A percentile compares a stretch with the other conserved stretches of the same genome.
Evolutionary conservation across 2,888 invertebrate genomes (phyloP).

Genomic region (Smittia aterrima): DNA sequence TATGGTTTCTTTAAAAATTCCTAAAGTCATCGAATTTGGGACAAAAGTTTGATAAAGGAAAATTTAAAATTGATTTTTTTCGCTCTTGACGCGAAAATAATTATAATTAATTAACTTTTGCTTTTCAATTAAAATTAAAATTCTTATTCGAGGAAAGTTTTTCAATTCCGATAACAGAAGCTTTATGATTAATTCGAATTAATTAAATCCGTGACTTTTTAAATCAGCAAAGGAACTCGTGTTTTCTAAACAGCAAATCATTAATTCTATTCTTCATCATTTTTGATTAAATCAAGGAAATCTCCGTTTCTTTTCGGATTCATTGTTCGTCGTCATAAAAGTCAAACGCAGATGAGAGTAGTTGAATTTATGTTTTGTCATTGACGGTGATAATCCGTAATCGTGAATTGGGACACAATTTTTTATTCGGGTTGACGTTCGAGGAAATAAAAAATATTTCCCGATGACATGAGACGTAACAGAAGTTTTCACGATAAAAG

Average conservation of each 20-base stretch:
- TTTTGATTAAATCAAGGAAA: constrained; percentile 2
- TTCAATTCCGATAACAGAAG: constrained; percentile 29
- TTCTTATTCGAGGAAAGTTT: constrained; percentile 26
- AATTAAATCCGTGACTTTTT: constrained; percentile 41
- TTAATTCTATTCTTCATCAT: constrained; percentile 4
- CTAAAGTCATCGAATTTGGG: background rate
- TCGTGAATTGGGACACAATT: constrained; percentile 14
- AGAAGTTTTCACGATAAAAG: constrained; percentile 7
- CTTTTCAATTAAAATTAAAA: background rate
- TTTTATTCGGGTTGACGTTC: background rate
- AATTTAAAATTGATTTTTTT: background rate
- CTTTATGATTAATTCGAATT: constrained; percentile 40
- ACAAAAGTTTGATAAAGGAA: background rate
- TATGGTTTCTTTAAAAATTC: background rate
- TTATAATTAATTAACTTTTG: constrained; percentile 24
- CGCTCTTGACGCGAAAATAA: background rate
- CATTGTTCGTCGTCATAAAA: constrained; percentile 25
- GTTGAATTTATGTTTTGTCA: constrained; percentile 22
- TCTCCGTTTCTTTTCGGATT: background rate
- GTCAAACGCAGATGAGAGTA: constrained; percentile 24
- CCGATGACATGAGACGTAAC: constrained; percentile 18
- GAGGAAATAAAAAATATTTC: background rate
- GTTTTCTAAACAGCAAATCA: background rate
- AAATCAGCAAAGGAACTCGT: constrained; percentile 26
- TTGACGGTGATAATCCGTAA: background rate